Base-by-base conservation (phyloP, 2,797 vertebrate genomes). In the Peromyscus nudipes region DNA sequence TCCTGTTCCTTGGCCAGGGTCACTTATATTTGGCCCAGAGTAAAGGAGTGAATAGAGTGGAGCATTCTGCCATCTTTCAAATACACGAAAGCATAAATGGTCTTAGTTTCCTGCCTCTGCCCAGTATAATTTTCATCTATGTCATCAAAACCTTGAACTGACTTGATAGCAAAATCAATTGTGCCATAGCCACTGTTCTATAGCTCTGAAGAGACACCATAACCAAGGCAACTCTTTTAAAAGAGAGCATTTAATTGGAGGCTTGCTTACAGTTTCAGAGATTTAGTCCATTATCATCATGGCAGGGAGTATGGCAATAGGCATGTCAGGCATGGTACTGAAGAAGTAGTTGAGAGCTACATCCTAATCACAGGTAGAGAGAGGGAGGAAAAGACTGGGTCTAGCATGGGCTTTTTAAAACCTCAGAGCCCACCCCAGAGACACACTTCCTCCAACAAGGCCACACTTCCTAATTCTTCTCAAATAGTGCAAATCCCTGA, bases 61-160 rank as follows among this genome's bases (percentile, higher is more conserved):
- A 81, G 6, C 57, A 62, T 71, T 76, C 60, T 60, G 27, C 21
- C 25, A 19, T 62, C 82, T 92, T 93, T 80, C 65, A 81, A 43
- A 87, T 65, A 88, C 34, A 40, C 46, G 12, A 29, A 83, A 85
- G 40, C 71, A 76, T 29, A 43, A 81, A 73, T 4, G 1, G 62
- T 6, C n/a, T 91, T 84, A 40, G 89, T 94, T 81, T 95, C 31
- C 29, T 40, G 2, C 83, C 93, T 96, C 75, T 77, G 8, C 52
- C 77, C 40, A 62, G 31, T 31, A n/a, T 62, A 49, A 55, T 19
- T 92, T 89, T 92, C 49, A 43, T 77, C 91, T 69, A 55, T 17
- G 31, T 69, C 34, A 52, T 40, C 34, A 52, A 86, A 86, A 52
- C 46, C 12, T 86, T 86, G 88, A 57, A 40, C 83, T n/a, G 76